Conservation (phyloP, 1,140 invertebrate species). For the Drosophila jambulina region DNA sequence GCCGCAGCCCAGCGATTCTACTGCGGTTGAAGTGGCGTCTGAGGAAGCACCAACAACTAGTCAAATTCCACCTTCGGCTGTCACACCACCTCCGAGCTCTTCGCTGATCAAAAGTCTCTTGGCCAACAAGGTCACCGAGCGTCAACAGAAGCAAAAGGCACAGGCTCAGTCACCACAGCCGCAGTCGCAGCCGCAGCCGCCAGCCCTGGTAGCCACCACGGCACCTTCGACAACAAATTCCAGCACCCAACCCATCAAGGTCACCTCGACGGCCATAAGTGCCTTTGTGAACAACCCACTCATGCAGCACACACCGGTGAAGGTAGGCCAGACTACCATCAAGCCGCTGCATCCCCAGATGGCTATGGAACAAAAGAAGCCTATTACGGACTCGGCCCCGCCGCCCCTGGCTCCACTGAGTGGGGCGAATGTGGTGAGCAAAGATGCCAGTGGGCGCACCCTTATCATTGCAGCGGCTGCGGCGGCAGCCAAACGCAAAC, state of each 20-base stretch:
- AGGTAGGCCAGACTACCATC: conserved; percentile 84
- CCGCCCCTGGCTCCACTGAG: conserved; percentile 86
- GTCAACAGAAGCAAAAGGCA: conserved; percentile 84
- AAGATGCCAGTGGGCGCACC: conserved; percentile 85
- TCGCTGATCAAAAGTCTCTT: conserved; percentile 94
- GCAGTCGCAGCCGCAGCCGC: conserved; percentile 86
- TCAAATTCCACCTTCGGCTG: not conserved
- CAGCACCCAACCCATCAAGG: conserved; percentile 70
- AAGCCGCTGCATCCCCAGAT: conserved; percentile 78
- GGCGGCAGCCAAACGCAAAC: conserved; percentile 85
- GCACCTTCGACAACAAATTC: conserved; percentile 27
- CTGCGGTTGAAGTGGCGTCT: not conserved
- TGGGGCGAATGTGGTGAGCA: conserved; percentile 71
- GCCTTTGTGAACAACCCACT: conserved; percentile 85
- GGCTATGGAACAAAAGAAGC: conserved; percentile 67
- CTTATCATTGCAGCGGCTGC: conserved; percentile 73
- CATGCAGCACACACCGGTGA: conserved; percentile 84
- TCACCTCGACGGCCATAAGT: conserved; percentile 78
- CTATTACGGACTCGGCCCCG: conserved; percentile 83
- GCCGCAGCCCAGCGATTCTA: not conserved
- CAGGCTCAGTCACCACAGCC: conserved; percentile 81
- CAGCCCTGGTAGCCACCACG: conserved; percentile 86
- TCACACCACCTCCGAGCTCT: conserved; percentile 55
- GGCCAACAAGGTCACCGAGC: conserved; percentile 92
- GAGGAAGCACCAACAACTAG: conserved; percentile 26